Conservation (phyloP, 1,140 invertebrate species). For the Drosophila sproati region DNA sequence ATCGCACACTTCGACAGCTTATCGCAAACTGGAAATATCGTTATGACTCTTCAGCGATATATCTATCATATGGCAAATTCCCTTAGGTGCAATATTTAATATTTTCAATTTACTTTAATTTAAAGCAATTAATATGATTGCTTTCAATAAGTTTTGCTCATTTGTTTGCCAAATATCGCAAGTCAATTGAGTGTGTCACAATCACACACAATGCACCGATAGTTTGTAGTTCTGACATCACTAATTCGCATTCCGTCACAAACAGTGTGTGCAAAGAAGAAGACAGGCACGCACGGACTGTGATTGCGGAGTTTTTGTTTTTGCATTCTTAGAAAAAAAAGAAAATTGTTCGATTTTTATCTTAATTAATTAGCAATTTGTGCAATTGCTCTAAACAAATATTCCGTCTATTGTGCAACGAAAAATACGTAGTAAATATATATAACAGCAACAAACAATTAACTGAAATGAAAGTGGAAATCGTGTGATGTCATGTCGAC, state of each 20-base stretch:
- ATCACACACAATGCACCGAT: not conserved
- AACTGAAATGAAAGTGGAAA: conserved; percentile 69
- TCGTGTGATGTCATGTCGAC: conserved; percentile 79
- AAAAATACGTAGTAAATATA: conserved; percentile 46
- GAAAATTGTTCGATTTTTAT: conserved; percentile 37
- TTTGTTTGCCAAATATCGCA: conserved; percentile 4
- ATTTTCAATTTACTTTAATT: not conserved
- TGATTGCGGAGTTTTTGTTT: conserved; percentile 54
- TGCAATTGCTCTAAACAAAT: conserved; percentile 39
- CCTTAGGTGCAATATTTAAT: not conserved
- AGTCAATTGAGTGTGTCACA: not conserved
- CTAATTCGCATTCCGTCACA: conserved; percentile 62
- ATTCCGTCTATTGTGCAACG: conserved; percentile 58
- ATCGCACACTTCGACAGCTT: not conserved
- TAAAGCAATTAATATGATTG: not conserved
- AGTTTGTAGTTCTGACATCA: conserved; percentile 12
- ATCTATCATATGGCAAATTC: conserved; percentile 2
- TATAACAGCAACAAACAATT: conserved; percentile 21
- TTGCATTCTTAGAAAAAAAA: conserved; percentile 43
- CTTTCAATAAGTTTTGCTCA: not conserved
- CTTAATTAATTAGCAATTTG: conserved; percentile 37
- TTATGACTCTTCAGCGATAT: not conserved
- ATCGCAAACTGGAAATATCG: conserved; percentile 10
- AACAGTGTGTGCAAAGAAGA: conserved; percentile 60
- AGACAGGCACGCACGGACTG: conserved; percentile 40